These are phyloP conservation scores for Platerodrilus igneus DNA, from an alignment of 2,888 invertebrate species.

Conservation along the genomic window DNA sequence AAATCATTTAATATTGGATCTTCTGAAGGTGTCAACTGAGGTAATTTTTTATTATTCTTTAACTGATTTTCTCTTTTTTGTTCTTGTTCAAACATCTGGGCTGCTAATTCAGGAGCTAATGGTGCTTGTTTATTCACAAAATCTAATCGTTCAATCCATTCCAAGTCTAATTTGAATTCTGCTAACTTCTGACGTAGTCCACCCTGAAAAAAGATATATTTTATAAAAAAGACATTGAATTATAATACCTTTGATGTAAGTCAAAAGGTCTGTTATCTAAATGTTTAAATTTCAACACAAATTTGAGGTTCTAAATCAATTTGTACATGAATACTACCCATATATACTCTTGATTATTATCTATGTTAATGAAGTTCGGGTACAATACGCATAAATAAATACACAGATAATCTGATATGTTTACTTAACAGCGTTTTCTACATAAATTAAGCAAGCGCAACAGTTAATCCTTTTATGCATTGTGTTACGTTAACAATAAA, in stretches of 20 bases:
- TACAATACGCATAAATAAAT: too few species aligned
- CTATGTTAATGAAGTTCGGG: too few species aligned
- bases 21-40: slow-evolving; percentile 58
- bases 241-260: background rate
- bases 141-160: slow-evolving; percentile 86
- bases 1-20: slow-evolving; percentile 88
- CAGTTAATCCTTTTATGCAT: too few species aligned
- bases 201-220: slow-evolving; percentile 45
- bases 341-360: too few species aligned
- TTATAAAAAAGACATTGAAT: too few species aligned
- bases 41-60: slow-evolving; percentile 66
- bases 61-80: slow-evolving; percentile 61
- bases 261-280: background rate
- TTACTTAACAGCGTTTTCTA: too few species aligned
- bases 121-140: slow-evolving; percentile 72
- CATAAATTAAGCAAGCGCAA: too few species aligned
- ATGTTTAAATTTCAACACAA: background rate
- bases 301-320: too few species aligned
- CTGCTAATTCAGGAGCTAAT: slow-evolving; percentile 76
- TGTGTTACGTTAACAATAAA: too few species aligned
- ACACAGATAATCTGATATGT: too few species aligned
- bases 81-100: slow-evolving; percentile 72
- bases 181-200: slow-evolving; percentile 67
- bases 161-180: slow-evolving; percentile 66
- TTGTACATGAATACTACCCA: too few species aligned